Evolutionary conservation across 2,888 invertebrate genomes (phyloP), one percentile per base, ranked within the genome.

Genomic region (Thysanoteuthis rhombus): DNA sequence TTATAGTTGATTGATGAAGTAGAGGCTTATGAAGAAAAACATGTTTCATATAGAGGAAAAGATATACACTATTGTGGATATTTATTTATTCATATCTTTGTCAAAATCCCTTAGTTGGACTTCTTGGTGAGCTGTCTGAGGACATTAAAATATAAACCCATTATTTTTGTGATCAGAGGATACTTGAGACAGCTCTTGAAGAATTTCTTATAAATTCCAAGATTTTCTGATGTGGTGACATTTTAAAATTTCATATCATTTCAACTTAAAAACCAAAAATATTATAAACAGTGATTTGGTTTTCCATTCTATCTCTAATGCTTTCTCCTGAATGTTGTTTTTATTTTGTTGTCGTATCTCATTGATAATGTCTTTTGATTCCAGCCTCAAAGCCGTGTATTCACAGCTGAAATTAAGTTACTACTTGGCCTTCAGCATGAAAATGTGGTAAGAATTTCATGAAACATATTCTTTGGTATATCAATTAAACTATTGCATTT

Each of bases 381-480:
- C 16, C 32, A 92, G 92, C 92, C 92, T 92, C 92, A 92, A 40
- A 92, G 92, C 16, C 92, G 92, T 40, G 92, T 92, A 45, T 40
- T 92, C 40, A 92, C 92, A 45, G 45, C 45, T 92, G 92, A 92
- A 92, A 92, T 92, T n/a, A 92, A 92, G 28, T 40, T 92, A 40
- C 28, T 92, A 92, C 40, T 92, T n/a, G 92, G 42, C 40, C 92
- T 92, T 16, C 39, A 28, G 25, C 92, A 92, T 42, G 42, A 40
- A 92, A 92, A 92, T 92, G 92, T 92, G 32, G 92, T 92, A 92
- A 92, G 42, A 45, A 8, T 45, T 75, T 36, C 75, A 75, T 75
- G 22, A 52, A 52, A 75, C 36, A 12, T 75, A 75, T 36, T 75
- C 75, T n/a, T 75, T 19, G 12, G 19, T 4, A n/a, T 36, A 75